phyloP scores from a whole-genome alignment of 1,140 invertebrate genomes.

The Thaumatotibia leucotreta region DNA sequence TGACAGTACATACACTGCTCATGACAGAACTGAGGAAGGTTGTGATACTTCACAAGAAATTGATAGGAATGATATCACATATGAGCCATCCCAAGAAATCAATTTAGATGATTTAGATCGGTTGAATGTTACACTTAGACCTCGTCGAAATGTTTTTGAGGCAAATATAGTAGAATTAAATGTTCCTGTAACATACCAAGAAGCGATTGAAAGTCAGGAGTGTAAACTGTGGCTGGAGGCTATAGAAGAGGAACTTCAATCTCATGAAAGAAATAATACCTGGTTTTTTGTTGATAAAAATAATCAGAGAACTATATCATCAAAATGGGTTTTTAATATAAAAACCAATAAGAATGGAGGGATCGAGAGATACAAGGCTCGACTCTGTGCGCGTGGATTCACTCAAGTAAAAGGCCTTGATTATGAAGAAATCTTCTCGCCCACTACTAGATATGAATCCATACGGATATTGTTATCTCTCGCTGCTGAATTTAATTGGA shows the following conservation, averaged over 20 bases:
- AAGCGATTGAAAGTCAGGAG: constrained; percentile 23
- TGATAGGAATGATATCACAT: too few relatives aligned
- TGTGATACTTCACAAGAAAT: too few relatives aligned
- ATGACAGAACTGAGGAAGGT: too few relatives aligned
- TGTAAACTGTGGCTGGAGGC: constrained; percentile 23
- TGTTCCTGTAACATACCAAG: constrained; percentile 25
- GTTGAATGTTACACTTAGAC: constrained; percentile 14
- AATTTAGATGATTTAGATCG: too few relatives aligned
- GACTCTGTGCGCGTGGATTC: constrained; percentile 33
- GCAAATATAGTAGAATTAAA: constrained; percentile 17
- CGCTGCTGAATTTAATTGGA: constrained; percentile 29
- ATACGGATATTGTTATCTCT: constrained; percentile 55
- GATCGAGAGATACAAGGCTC: constrained; percentile 28
- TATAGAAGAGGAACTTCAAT: constrained; percentile 29
- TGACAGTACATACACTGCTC: too few relatives aligned
- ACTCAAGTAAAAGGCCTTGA: constrained; percentile 45
- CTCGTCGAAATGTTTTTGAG: constrained; percentile 2
- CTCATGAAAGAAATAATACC: constrained; percentile 33
- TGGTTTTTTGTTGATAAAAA: constrained; percentile 22
- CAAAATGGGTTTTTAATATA: constrained; percentile 30
- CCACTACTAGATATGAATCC: constrained; percentile 49
- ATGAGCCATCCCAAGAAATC: too few relatives aligned
- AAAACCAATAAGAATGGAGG: constrained; percentile 24
- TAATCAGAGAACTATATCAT: constrained; percentile 21
- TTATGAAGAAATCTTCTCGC: constrained; percentile 63